Evolutionary conservation across 2,888 invertebrate species (phyloP), one percentile per base, ranked within the genome.

Genomic region (Eristalis pertinax): DNA sequence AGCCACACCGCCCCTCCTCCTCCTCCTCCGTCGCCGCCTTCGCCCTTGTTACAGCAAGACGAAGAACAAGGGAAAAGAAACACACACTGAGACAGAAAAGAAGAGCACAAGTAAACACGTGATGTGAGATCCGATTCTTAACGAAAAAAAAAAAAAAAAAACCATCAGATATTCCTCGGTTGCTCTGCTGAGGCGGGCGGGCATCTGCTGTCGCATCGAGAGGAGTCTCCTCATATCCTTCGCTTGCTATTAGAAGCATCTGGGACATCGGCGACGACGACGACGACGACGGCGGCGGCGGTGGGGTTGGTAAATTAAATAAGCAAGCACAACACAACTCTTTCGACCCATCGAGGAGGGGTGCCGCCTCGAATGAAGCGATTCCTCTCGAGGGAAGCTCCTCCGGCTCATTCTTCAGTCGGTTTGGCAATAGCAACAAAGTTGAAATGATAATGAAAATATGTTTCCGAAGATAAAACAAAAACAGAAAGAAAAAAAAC

Each of bases 391-490:
- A 50, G 50, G 5, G 50, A n/a, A n/a, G n/a, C n/a, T n/a, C n/a
- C 50, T 50, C 5, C 15, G 15, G 11, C 26, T 69, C 69, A 65
- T 65, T 62, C 62, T 56, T 63, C n/a, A 32, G 58, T 64, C 19
- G 50, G 50, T 50, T 50, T 50, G 65, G 43, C 65, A 70, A 70
- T 65, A 65, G 65, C 70, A 76, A 70, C 75, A 82, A 76, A 76
- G 65, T 75, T 65, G 43, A 82, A 82, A 82, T 72, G 75, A 82
- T 76, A 82, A 76, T 76, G 75, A 82, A 82, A 82, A 82, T 82
- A 70, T 82, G 65, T 76, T 76, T 70, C 29, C 64, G 43, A 43
- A 75, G 81, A 81, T 81, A 81, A 80, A 74, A 11, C 50, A 13
- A 0, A 22, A 13, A 22, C 50, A 15, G 10, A 22, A n/a, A 29